Evolutionary conservation across 1,140 invertebrate species (phyloP).

Genomic region (Acyrthosiphon pisum): DNA sequence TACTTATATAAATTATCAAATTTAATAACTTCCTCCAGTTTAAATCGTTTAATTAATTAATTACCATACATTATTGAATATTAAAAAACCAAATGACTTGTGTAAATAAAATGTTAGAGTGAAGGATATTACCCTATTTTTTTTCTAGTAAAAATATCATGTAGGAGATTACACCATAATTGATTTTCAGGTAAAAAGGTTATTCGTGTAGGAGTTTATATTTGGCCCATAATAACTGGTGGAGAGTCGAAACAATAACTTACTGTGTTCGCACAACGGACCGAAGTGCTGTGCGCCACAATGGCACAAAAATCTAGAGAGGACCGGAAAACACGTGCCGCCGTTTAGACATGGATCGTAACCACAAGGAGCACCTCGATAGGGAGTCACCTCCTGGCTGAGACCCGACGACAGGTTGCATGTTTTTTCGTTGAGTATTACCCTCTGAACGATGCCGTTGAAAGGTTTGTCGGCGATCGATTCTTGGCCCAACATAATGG

Average conservation of each 20-base stretch:
- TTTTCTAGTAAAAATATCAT: no score
- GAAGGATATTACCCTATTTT: no score
- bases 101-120: no score
- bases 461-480: conserved; percentile 78
- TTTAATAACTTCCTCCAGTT: no score
- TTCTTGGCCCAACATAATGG: conserved; percentile 75
- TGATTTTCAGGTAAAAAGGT: no score
- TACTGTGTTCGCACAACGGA: conserved; percentile 77
- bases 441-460: conserved; percentile 82
- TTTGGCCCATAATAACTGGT: no score
- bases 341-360: conserved; percentile 77
- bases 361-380: conserved; percentile 75
- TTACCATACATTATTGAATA: no score
- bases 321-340: conserved; percentile 77
- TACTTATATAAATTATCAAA: no score
- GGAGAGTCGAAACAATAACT: conserved; percentile 61
- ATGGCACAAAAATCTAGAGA: conserved; percentile 76
- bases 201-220: no score
- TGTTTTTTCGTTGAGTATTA: conserved; percentile 79
- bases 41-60: no score
- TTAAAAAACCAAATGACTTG: no score
- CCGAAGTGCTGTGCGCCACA: conserved; percentile 73
- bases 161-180: no score
- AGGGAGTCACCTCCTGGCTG: conserved; percentile 68
- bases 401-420: conserved; percentile 62